Percentiles rank a stretch among this genome's conserved stretches.
These are phyloP conservation scores for Eilema sororculum DNA, from an alignment of 2,888 invertebrate genomes.

Conservation along the genomic window DNA sequence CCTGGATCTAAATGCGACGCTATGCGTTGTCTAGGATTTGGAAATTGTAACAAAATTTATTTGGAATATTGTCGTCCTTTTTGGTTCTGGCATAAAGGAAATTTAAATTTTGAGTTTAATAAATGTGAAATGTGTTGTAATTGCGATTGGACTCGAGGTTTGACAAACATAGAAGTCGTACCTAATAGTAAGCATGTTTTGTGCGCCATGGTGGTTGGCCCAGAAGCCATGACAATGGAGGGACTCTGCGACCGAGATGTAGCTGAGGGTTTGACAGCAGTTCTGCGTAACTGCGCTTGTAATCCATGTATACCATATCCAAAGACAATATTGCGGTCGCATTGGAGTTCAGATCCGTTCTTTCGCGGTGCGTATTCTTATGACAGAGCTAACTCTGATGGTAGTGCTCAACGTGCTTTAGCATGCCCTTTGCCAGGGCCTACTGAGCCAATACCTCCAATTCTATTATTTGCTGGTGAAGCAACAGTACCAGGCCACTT, in stretches of 20 bases:
- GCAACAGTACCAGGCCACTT: constrained; percentile 92
- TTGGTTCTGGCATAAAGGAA: constrained; percentile 90
- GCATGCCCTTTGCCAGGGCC: constrained; percentile 89
- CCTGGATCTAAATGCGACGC: constrained; percentile 90
- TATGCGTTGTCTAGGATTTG: constrained; percentile 90
- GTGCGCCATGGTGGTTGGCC: constrained; percentile 90
- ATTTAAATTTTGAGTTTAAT: constrained; percentile 88
- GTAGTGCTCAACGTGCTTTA: constrained; percentile 79
- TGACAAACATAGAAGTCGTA: constrained; percentile 90
- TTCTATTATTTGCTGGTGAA: constrained; percentile 93
- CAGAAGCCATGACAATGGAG: constrained; percentile 89
- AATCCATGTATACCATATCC: constrained; percentile 90
- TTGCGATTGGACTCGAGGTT: constrained; percentile 91
- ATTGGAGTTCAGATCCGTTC: constrained; percentile 91
- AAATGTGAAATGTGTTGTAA: constrained; percentile 83
- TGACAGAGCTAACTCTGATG: constrained; percentile 74
- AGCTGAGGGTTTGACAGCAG: constrained; percentile 88
- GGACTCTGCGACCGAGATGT: constrained; percentile 89
- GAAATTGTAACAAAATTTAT: constrained; percentile 92
- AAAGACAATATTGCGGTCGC: constrained; percentile 88
- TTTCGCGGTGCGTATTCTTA: constrained; percentile 91
- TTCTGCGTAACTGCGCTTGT: constrained; percentile 88
- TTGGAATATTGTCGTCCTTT: constrained; percentile 91
- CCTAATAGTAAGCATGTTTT: constrained; percentile 91
- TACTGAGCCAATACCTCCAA: constrained; percentile 88